Percentiles rank a stretch among this genome's conserved stretches.
These are phyloP conservation scores for Lepidurus packardi DNA, from an alignment of 1,140 invertebrate species.

Conservation along the genomic window DNA sequence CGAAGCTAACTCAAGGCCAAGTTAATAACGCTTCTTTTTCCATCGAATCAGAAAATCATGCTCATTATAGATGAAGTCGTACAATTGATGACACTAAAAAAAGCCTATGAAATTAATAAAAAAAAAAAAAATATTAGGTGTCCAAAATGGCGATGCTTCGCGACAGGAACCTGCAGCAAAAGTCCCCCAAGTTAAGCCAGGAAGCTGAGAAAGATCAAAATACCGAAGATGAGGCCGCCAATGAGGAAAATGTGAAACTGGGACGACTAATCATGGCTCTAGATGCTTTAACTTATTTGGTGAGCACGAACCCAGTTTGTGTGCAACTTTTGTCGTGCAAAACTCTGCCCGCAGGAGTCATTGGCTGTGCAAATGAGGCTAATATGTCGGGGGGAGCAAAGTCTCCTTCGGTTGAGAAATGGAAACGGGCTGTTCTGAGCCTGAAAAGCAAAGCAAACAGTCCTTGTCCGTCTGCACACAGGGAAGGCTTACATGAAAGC, in stretches of 20 bases:
- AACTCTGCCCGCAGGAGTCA: not conserved
- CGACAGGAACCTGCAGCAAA: not conserved
- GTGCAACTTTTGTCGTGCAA: not conserved
- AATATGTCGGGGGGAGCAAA: not conserved
- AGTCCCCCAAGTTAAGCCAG: not conserved
- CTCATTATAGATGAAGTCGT: too few species aligned
- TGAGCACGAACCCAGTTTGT: not conserved
- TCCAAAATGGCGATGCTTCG: not conserved
- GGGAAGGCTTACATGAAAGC: not conserved
- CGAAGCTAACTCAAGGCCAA: not conserved
- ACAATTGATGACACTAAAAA: too few species aligned
- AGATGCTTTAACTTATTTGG: not conserved
- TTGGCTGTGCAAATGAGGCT: not conserved
- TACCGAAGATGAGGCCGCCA: not conserved
- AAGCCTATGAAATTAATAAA: too few species aligned
- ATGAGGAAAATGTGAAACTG: conserved; percentile 8
- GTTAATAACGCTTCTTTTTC: not conserved
- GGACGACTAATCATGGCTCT: not conserved
- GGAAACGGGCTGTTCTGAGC: not conserved
- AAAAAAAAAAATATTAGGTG: not conserved
- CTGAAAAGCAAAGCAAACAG: conserved; percentile 10
- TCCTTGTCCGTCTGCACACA: not conserved
- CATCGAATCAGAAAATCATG: too few species aligned
- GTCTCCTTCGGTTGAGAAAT: not conserved
- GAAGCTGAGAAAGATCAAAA: not conserved